Conservation (phyloP, 2,113 vertebrate genomes). For the Sceloporus tristichus region DNA sequence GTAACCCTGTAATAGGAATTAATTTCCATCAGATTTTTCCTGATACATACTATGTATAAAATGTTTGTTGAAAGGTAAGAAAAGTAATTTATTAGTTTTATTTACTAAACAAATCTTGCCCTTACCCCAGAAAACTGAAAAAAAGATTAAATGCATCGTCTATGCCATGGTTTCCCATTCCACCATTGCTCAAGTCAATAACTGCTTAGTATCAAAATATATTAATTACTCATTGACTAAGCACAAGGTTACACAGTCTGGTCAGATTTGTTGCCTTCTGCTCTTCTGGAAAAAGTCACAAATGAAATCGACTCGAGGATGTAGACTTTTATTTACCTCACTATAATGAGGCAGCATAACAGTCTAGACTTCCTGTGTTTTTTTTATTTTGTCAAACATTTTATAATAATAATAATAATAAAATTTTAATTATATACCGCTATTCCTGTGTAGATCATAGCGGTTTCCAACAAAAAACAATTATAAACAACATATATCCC, state of each 20-base stretch:
- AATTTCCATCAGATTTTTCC: neutral
- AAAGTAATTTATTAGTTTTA: neutral
- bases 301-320: slow-evolving; percentile 2
- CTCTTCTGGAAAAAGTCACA: slow-evolving; percentile 5
- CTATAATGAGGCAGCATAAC: neutral
- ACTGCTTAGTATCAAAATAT: neutral
- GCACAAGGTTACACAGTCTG: neutral
- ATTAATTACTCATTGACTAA: neutral
- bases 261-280: neutral
- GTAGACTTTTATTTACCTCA: slow-evolving; percentile 34
- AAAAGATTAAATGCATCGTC: neutral
- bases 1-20: neutral
- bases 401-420: no score
- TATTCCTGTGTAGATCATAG: no score
- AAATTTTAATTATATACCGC: no score
- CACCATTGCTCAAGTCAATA: neutral
- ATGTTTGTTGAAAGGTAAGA: slow-evolving; percentile 24
- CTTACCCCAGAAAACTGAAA: neutral
- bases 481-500: no score
- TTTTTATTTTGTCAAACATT: slow-evolving; percentile 41
- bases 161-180: neutral
- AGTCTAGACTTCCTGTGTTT: slow-evolving; percentile 1
- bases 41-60: neutral
- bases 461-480: no score
- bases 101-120: neutral